Percentiles rank a stretch among this genome's conserved stretches.
Conservation (phyloP, 2,888 invertebrate genomes). For the Hirudinaria manillensis region DNA sequence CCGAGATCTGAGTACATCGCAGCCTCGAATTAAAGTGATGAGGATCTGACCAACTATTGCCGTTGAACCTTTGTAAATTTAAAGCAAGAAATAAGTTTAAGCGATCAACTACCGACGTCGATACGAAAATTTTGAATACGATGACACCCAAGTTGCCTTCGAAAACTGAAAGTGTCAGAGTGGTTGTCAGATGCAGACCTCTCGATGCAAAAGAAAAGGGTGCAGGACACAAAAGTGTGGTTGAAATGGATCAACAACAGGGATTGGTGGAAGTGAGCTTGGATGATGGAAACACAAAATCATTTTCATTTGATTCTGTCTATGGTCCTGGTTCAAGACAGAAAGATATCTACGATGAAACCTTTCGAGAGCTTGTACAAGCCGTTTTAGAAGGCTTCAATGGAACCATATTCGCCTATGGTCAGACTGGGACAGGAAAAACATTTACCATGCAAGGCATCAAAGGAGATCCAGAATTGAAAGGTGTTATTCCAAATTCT, state of each 20-base stretch:
- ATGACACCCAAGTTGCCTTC: constrained; percentile 11
- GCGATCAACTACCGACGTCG: too few species aligned
- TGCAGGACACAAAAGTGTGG: constrained; percentile 68
- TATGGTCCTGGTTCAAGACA: constrained; percentile 86
- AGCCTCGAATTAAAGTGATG: too few species aligned
- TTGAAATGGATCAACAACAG: constrained; percentile 75
- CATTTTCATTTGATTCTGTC: constrained; percentile 94
- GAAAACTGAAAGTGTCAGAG: constrained; percentile 76
- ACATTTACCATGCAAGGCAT: constrained; percentile 68
- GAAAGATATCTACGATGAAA: constrained; percentile 88
- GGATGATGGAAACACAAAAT: constrained; percentile 61
- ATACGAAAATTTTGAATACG: neutral
- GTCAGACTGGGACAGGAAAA: constrained; percentile 93
- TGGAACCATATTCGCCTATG: constrained; percentile 98
- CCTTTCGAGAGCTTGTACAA: constrained; percentile 85
- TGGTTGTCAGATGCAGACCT: constrained; percentile 92
- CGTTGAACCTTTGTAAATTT: too few species aligned
- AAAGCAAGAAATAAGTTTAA: too few species aligned
- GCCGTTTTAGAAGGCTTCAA: constrained; percentile 95
- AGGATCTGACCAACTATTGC: too few species aligned
- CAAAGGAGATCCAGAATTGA: constrained; percentile 63
- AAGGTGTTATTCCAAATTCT: constrained; percentile 87
- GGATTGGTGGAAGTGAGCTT: constrained; percentile 81
- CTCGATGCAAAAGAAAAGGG: constrained; percentile 78
- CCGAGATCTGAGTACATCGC: too few species aligned